phyloP scores from a whole-genome alignment of 2,113 vertebrate genomes.

The Micronycteris hirsuta region DNA sequence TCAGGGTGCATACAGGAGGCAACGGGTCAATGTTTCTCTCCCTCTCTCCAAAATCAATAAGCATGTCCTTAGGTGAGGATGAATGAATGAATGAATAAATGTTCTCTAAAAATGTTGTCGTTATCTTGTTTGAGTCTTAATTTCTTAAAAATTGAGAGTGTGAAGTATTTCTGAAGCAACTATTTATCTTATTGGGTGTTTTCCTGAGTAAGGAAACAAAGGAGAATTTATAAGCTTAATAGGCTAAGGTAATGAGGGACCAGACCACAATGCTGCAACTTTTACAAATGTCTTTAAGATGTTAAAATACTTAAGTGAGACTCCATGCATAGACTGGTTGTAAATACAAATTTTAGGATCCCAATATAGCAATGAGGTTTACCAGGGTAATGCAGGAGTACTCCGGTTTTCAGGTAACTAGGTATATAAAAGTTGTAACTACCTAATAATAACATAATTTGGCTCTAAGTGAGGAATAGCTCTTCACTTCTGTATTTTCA shows the following conservation, averaged over 20 bases:
- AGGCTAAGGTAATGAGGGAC: background rate
- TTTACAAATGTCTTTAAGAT: slow-evolving; percentile 14
- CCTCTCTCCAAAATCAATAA: too few species aligned
- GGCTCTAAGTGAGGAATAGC: background rate
- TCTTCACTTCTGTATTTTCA: background rate
- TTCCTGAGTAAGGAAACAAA: background rate
- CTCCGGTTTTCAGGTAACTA: background rate
- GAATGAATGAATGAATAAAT: background rate
- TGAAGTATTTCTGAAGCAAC: background rate
- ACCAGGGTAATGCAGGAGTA: background rate
- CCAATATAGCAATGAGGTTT: background rate
- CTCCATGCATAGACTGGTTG: background rate
- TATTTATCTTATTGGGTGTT: background rate
- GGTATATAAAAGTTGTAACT: background rate
- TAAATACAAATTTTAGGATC: background rate
- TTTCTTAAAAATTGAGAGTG: background rate
- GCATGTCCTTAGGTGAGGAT: too few species aligned
- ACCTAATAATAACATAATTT: background rate
- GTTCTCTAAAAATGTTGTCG: background rate
- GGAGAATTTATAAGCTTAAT: background rate
- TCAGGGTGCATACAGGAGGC: too few species aligned
- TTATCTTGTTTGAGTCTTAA: background rate
- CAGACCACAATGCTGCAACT: background rate
- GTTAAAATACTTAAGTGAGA: background rate
- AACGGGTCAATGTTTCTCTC: background rate